phyloP scores from a whole-genome alignment of 2,888 invertebrate species.

The Helobdella robusta region DNA sequence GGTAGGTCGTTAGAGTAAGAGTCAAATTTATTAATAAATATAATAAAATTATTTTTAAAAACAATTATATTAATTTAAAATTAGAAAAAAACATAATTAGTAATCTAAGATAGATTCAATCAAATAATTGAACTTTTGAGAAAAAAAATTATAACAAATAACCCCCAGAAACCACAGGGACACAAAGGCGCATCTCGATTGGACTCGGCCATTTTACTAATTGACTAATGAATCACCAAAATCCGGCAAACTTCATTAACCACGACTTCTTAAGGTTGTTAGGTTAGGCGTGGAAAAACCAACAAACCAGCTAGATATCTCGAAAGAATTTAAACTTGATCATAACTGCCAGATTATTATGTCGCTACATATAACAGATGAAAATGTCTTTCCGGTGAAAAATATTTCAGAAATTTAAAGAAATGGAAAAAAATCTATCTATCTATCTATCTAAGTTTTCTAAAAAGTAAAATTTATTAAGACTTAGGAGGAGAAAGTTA shows the following conservation, averaged over 20 bases:
- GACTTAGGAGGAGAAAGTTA: no score
- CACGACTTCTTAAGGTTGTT: not conserved
- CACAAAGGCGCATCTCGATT: conserved; percentile 33
- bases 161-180: conserved; percentile 38
- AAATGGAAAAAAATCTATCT: no score
- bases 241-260: not conserved
- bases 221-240: not conserved
- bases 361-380: no score
- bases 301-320: not conserved
- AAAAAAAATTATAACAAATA: not conserved
- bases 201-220: conserved; percentile 34
- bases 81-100: not conserved
- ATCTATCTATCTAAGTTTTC: no score
- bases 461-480: no score
- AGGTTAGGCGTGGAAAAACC: not conserved
- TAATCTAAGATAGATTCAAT: not conserved
- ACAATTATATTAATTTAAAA: not conserved
- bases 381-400: no score
- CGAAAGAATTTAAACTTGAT: no score
- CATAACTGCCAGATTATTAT: no score
- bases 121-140: not conserved
- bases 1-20: not conserved
- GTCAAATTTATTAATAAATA: not conserved
- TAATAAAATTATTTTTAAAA: not conserved
- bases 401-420: no score